phyloP scores from a whole-genome alignment of 2,113 vertebrate species.

The Cercocebus atys region DNA sequence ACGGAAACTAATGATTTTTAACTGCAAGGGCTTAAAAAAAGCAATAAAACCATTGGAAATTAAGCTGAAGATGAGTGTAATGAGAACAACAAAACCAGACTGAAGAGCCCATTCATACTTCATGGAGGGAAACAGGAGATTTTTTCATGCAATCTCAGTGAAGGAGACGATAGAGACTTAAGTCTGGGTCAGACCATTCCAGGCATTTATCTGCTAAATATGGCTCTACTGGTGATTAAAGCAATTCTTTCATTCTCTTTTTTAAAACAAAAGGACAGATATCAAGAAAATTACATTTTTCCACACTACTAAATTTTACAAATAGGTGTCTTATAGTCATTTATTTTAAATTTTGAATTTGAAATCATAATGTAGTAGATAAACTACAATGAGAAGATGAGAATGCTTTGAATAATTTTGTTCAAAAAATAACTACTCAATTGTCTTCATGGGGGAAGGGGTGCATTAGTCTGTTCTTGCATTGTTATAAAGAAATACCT shows the following conservation, averaged over 20 bases:
- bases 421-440: neutral
- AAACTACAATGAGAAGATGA: neutral
- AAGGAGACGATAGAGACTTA: neutral
- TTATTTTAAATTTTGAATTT: neutral
- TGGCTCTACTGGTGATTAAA: neutral
- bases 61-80: neutral
- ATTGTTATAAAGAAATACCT: no score
- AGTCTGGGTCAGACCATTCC: neutral
- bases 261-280: neutral
- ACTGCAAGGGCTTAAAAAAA: neutral
- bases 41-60: slow-evolving; percentile 1
- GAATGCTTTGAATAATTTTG: neutral
- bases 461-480: neutral
- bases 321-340: neutral
- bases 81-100: neutral
- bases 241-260: neutral
- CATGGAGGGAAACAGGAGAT: neutral
- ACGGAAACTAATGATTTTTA: slow-evolving; percentile 14
- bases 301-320: neutral
- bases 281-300: neutral
- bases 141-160: neutral
- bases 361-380: neutral
- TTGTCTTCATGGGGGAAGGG: neutral
- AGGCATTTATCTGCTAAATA: neutral
- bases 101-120: neutral